phyloP scores from a whole-genome alignment of 2,888 invertebrate genomes.

The Omphaloscelis lunosa region DNA sequence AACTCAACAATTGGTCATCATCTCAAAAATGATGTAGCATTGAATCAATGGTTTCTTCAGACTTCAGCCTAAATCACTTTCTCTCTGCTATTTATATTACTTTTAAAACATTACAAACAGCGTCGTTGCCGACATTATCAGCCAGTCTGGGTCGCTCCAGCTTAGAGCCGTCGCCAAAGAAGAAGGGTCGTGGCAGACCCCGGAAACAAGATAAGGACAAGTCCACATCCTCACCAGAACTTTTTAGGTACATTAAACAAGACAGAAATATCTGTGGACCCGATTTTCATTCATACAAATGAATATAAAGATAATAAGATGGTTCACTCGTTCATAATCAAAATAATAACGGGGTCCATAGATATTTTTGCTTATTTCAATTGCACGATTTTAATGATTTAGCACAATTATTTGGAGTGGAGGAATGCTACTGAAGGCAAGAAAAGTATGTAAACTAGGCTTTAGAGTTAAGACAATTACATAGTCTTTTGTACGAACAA shows the following conservation, averaged over 20 bases:
- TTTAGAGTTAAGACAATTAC: conserved; percentile 28
- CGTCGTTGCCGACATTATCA: conserved; percentile 84
- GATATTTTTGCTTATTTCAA: conserved; percentile 25
- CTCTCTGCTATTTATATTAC: conserved; percentile 52
- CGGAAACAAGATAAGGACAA: conserved; percentile 86
- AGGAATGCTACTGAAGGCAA: background rate
- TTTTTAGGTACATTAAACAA: conserved; percentile 78
- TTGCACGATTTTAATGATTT: conserved; percentile 39
- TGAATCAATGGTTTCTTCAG: background rate
- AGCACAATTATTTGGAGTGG: conserved; percentile 44
- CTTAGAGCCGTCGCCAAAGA: conserved; percentile 81
- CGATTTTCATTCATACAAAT: too few species aligned
- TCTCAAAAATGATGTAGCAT: background rate
- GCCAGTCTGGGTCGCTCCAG: conserved; percentile 81
- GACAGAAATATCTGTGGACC: conserved; percentile 29
- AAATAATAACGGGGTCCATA: conserved; percentile 7
- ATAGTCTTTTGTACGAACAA: conserved; percentile 29
- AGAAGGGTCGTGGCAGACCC: conserved; percentile 88
- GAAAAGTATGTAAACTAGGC: conserved; percentile 34
- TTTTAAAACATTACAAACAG: conserved; percentile 69
- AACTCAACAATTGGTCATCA: background rate
- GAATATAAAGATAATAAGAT: too few species aligned
- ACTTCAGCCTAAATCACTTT: conserved; percentile 6
- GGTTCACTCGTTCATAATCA: background rate
- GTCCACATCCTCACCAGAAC: conserved; percentile 77